phyloP scores from a whole-genome alignment of 2,797 vertebrate genomes.

The Hybognathus amarus region DNA sequence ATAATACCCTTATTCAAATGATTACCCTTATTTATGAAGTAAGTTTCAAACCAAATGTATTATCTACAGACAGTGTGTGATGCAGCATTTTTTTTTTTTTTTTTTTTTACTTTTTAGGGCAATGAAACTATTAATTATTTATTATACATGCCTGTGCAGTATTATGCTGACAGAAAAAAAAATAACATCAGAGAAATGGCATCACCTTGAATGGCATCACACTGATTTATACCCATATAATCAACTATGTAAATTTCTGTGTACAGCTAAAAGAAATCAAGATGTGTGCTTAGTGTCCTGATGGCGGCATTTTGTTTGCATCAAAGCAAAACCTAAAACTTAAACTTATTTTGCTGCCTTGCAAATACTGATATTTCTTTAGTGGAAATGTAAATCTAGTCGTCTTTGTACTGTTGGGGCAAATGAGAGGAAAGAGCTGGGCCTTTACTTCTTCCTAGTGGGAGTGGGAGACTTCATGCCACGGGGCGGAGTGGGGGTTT shows the following conservation, averaged over 20 bases:
- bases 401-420: background rate
- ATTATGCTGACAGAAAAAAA: background rate
- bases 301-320: background rate
- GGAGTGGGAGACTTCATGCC: conserved; percentile 77
- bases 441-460: conserved; percentile 73
- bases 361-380: conserved; percentile 40
- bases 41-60: background rate
- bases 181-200: background rate
- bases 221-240: background rate
- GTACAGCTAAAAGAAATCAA: background rate
- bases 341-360: conserved; percentile 12
- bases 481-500: conserved; percentile 60
- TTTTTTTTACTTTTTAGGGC: background rate
- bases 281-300: background rate
- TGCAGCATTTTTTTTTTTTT: background rate
- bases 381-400: background rate
- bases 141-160: background rate
- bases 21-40: background rate
- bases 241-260: background rate
- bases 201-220: too few species aligned
- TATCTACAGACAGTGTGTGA: background rate
- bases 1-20: background rate
- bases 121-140: background rate
- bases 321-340: background rate
- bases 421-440: background rate